These are phyloP conservation scores for Symphodus melops DNA, from an alignment of 2,113 vertebrate species.

Conservation along the genomic window DNA sequence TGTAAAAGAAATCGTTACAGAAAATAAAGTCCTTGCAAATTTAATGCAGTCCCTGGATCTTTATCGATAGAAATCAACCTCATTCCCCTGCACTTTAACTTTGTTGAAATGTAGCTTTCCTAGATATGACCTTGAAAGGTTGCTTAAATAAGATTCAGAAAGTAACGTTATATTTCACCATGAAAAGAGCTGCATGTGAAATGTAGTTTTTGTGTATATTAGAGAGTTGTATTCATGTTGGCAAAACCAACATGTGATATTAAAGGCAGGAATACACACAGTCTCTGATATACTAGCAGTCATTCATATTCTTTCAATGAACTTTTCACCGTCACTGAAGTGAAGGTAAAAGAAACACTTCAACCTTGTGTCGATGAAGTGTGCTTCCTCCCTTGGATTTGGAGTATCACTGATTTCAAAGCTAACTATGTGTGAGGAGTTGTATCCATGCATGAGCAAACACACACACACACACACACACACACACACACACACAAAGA, in stretches of 20 bases:
- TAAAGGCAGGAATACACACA: too few relatives aligned
- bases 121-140: too few relatives aligned
- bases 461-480: background rate
- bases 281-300: background rate
- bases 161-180: too few relatives aligned
- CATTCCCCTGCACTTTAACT: too few relatives aligned
- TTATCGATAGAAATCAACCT: too few relatives aligned
- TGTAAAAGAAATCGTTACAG: too few relatives aligned
- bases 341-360: slow-evolving; percentile 21
- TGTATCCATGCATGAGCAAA: background rate
- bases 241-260: background rate
- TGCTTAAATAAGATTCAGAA: too few relatives aligned
- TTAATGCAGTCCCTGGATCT: too few relatives aligned
- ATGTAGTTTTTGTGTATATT: background rate
- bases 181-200: too few relatives aligned
- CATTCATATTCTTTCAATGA: slow-evolving; percentile 27
- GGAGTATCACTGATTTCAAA: slow-evolving; percentile 24
- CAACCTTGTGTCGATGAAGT: slow-evolving; percentile 15
- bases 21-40: too few relatives aligned
- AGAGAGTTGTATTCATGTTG: background rate
- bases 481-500: background rate
- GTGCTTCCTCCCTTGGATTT: slow-evolving; percentile 27
- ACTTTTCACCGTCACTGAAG: slow-evolving; percentile 13
- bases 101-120: too few relatives aligned
- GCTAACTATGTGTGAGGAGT: slow-evolving; percentile 19